phyloP scores from a whole-genome alignment of 2,888 invertebrate genomes.

The Dryobota labecula region DNA sequence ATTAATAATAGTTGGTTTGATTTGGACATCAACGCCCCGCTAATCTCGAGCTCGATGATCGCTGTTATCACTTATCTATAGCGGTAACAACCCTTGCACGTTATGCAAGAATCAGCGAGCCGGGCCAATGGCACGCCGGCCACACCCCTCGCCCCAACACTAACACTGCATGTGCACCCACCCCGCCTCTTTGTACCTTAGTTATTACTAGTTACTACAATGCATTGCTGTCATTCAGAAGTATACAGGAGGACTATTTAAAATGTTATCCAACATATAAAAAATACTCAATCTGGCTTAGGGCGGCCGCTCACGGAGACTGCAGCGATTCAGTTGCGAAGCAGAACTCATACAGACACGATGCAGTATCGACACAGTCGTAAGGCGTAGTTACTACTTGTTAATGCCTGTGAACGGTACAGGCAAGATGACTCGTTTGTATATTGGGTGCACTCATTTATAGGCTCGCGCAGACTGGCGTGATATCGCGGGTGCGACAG shows the following conservation, averaged over 20 bases:
- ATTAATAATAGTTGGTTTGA: conserved; percentile 9
- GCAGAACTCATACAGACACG: background rate
- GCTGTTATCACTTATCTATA: conserved; percentile 43
- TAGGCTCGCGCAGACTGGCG: too few relatives aligned
- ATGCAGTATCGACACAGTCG: background rate
- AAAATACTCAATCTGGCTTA: background rate
- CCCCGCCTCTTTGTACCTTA: conserved; percentile 56
- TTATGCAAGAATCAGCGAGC: conserved; percentile 58
- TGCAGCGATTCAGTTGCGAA: background rate
- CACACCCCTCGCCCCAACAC: conserved; percentile 71
- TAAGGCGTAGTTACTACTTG: background rate
- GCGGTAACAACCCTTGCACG: conserved; percentile 53
- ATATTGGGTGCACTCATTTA: background rate
- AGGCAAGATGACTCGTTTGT: background rate
- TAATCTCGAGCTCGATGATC: conserved; percentile 37
- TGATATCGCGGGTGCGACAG: too few relatives aligned
- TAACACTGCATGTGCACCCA: conserved; percentile 70
- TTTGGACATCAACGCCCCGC: background rate
- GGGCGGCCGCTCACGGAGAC: too few relatives aligned
- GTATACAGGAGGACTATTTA: background rate
- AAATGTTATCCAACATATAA: background rate
- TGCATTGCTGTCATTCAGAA: background rate
- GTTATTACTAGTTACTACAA: conserved; percentile 36
- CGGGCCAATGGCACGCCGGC: conserved; percentile 75
- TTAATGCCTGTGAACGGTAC: too few relatives aligned